Evolutionary conservation across 2,888 invertebrate species (phyloP).

Genomic region (Pheosia tremula): DNA sequence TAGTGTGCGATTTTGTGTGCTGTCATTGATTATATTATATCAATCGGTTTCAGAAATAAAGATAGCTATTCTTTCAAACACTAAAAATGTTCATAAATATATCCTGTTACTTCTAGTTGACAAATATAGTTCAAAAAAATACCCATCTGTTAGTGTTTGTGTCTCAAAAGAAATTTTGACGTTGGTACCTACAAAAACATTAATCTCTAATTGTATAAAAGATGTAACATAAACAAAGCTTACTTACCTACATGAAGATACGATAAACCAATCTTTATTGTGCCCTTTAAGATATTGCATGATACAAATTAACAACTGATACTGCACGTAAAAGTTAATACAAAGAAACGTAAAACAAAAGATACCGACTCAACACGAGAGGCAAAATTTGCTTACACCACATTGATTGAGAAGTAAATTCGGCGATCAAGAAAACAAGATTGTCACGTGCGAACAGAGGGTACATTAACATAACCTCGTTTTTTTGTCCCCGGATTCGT

Average conservation of each 20-base stretch:
- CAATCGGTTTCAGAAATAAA: no score
- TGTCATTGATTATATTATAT: no score
- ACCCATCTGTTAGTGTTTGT: no score
- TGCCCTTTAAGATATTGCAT: neutral
- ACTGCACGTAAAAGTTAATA: conserved; percentile 2
- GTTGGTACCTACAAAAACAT: no score
- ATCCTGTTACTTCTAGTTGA: no score
- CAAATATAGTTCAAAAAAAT: no score
- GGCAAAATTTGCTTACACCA: conserved; percentile 38
- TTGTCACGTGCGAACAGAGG: conserved; percentile 72
- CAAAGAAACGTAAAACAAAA: conserved; percentile 28
- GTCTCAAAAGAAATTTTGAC: no score
- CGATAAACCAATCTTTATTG: neutral
- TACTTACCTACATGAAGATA: neutral
- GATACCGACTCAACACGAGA: conserved; percentile 41
- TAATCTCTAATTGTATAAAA: no score
- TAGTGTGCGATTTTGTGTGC: conserved; percentile 20
- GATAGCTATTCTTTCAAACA: no score
- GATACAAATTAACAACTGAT: neutral
- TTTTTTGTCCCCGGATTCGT: conserved; percentile 77
- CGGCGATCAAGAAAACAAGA: conserved; percentile 61
- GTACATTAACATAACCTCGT: conserved; percentile 78
- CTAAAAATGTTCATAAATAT: no score
- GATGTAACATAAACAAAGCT: neutral
- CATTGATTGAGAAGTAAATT: conserved; percentile 32